Conservation (phyloP, 2,797 vertebrate species). For the Acestrorhynchus altus region DNA sequence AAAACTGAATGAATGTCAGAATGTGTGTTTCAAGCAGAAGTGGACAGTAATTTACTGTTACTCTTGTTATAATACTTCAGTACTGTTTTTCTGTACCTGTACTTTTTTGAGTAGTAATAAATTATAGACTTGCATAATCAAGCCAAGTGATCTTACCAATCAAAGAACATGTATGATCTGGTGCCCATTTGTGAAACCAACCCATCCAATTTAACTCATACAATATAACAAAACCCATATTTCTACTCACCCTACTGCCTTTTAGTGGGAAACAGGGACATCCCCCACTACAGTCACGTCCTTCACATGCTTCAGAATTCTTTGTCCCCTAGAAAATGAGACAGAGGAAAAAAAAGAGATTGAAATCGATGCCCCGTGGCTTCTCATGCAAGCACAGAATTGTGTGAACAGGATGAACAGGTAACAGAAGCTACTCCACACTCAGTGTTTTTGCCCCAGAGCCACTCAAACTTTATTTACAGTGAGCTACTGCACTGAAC, state of each 20-base stretch:
- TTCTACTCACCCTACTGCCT: constrained; percentile 85
- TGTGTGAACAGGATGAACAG: constrained; percentile 6
- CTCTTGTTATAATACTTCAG: too few species aligned
- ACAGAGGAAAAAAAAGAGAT: constrained; percentile 44
- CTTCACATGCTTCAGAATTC: constrained; percentile 79
- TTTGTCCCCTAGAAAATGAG: constrained; percentile 79
- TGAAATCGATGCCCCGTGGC: not conserved
- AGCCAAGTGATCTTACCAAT: too few species aligned
- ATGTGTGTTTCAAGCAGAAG: too few species aligned
- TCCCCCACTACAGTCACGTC: constrained; percentile 84
- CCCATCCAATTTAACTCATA: too few species aligned
- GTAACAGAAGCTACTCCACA: constrained; percentile 13
- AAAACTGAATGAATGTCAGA: too few species aligned
- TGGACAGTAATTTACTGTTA: too few species aligned
- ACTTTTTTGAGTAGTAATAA: too few species aligned
- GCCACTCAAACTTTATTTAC: not conserved
- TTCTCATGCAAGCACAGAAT: not conserved
- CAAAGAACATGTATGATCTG: too few species aligned
- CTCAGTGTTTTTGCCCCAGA: not conserved
- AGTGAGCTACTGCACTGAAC: not conserved
- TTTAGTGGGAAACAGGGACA: constrained; percentile 90
- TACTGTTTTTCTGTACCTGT: too few species aligned
- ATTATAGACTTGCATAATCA: too few species aligned
- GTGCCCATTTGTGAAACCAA: too few species aligned
- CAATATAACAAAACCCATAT: too few species aligned